Base-by-base conservation (phyloP, 1,140 invertebrate species). In the Sycophaga agraensis region DNA sequence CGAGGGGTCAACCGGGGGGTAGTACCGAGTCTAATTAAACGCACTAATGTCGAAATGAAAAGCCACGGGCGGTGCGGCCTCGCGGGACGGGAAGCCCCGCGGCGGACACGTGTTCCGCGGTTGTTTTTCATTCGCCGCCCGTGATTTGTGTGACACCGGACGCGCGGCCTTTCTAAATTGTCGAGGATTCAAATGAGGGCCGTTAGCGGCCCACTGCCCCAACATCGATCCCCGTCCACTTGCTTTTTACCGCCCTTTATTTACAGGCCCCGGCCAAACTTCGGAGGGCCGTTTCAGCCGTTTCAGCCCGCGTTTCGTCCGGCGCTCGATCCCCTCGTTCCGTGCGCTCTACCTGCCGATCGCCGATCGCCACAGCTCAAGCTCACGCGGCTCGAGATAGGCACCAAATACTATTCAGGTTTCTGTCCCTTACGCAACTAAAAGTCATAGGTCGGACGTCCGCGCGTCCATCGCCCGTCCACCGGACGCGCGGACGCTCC, bases 11-110 rank as follows among this genome's bases (percentile, higher is more conserved):
- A 19, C 8, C 3, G 40, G 16, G 19, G 11, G 3, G 43, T 14
- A 43, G 39, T 53, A 59, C 39, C 39, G 35, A 53, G 46, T 60
- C 42, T 46, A 60, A 60, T 54, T 46, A 60, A 59, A 60, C 42
- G 43, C 40, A 22, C 26, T 60, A 60, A 54, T 55, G 42, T 45
- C 48, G 8, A 24, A 61, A 55, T 46, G 31, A 61, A 54, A 54
- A 54, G 24, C 16, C 17, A 28, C 9, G 49, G 3, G 11, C 49
- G 19, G 19, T 3, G 21, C 8, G 17, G 37, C 7, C 9, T n/a
- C n/a, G 21, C 17, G 34, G 31, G 14, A 16, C 37, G 39, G 19
- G 22, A 54, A 26, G 16, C 28, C 28, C 46, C 8, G n/a, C n/a
- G n/a, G 40, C 28, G 21, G 48, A 51, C 48, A 51, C 48, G 37